Base-by-base conservation (phyloP, 2,888 invertebrate species). In the Colletes collaris region DNA sequence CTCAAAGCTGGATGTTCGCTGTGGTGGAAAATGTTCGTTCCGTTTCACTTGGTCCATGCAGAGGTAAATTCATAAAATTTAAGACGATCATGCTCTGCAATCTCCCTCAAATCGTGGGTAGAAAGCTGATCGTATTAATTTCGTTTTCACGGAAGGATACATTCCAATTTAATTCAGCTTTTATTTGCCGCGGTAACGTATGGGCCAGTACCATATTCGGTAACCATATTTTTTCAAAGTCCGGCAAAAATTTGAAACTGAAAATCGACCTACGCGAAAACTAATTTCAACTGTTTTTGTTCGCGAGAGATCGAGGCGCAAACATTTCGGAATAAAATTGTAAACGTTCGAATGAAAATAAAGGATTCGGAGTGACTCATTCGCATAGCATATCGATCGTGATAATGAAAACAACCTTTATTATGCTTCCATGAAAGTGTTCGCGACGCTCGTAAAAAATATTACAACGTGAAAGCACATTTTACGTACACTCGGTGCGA, bases 391-490 rank as follows among this genome's bases (percentile, higher is more conserved):
- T 46, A 60, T 46, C n/a, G 44, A 4, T 0, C 5, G 67, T 10
- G 8, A 10, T 19, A 50, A 49, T 27, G 11, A 66, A 19, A 13
- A 52, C 11, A 35, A 16, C 11, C 53, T 37, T 53, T 44, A 35
- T 7, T 27, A n/a, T 19, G 16, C 10, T 59, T 16, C 49, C 58
- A 46, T 1, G 16, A 46, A 72, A 55, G 37, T 60, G 53, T 44
- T 35, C 50, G 10, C 49, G 52, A 50, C 16, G 27, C 44, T 53
- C 40, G n/a, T 52, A 65, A 80, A 74, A 80, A 67, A 63, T 70
- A 53, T 59, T 79, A 27, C 79, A 16, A 11, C 67, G 74, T 67
- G 80, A 74, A 79, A 79, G 79, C 63, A 27, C 50, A 58, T 71
- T 56, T 62, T 55, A 37, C 44, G 50, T 40, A 27, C 40, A 7